Evolutionary conservation across 2,888 invertebrate genomes (phyloP).

Genomic region (Zaprionus obscuricornis): DNA sequence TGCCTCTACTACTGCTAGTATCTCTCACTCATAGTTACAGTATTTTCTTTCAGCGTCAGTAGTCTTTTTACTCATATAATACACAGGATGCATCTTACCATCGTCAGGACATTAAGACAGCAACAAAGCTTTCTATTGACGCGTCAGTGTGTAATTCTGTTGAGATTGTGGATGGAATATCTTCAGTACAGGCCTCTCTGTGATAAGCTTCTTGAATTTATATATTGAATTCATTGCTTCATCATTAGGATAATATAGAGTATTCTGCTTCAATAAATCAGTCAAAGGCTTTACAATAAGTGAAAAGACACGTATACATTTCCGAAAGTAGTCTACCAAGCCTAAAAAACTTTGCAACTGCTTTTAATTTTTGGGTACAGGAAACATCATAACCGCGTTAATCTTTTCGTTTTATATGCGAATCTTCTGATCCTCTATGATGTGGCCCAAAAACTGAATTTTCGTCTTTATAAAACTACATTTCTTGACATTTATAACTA

Average conservation of each 20-base stretch:
- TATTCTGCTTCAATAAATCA: background rate
- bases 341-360: conserved; percentile 5
- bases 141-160: conserved; percentile 11
- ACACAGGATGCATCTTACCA: conserved; percentile 1
- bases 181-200: conserved; percentile 1
- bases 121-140: conserved; percentile 1
- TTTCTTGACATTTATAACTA: conserved; percentile 1
- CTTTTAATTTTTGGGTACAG: background rate
- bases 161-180: conserved; percentile 5
- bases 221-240: background rate
- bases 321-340: background rate
- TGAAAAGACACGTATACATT: background rate
- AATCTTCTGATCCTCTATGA: background rate
- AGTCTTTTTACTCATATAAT: conserved; percentile 14
- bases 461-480: background rate
- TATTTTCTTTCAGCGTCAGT: too few relatives aligned
- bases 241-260: background rate
- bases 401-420: background rate
- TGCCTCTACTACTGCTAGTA: background rate
- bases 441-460: conserved; percentile 1
- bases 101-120: conserved; percentile 3
- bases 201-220: background rate
- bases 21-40: too few relatives aligned
- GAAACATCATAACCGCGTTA: background rate
- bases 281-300: background rate